Base-by-base conservation (phyloP, 2,888 invertebrate genomes). In the Athalia cordata region DNA sequence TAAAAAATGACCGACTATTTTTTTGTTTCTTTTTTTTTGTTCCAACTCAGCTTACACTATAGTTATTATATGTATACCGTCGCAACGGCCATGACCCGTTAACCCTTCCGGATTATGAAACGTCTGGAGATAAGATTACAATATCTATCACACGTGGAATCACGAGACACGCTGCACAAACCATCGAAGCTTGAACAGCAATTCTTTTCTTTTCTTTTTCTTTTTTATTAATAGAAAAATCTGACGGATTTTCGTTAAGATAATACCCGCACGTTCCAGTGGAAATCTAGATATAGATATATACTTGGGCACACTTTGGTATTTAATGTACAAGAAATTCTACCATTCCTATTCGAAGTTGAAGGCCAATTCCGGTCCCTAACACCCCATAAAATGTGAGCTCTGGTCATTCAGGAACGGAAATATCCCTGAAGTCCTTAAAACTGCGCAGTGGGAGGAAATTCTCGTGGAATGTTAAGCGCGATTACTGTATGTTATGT, bases 71-170 rank as follows among this genome's bases (percentile, higher is more conserved):
- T 29, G 29, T 55, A 52, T 29, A 9, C 52, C 29, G 11, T 13
- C 43, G 4, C 59, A 5, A 72, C 47, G 59, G 5, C 72, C 59
- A n/a, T 72, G 72, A 59, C 72, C 72, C 47, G 43, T 29, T 9
- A 61, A 61, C 45, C n/a, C 29, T 68, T 68, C 29, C 55, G 55
- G 68, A 68, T 68, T 68, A 72, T 47, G 13, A 13, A 57, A 47
- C 59, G 72, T 72, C 72, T 72, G 57, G 47, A 72, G 72, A 72
- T 72, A 72, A 72, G 72, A 45, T 52, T n/a, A n/a, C 2, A 29
- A 29, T 29, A 29, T 29, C 29, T 29, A 29, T 29, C 29, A 29
- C 68, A 68, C 68, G 68, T 68, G 68, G 11, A n/a, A n/a, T 55
- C 52, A 5, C 43, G 29, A 9, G 11, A 55, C 66, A 66, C 67